Evolutionary conservation across 2,797 vertebrate genomes (phyloP).

Genomic region (Sebastes vulpes): DNA sequence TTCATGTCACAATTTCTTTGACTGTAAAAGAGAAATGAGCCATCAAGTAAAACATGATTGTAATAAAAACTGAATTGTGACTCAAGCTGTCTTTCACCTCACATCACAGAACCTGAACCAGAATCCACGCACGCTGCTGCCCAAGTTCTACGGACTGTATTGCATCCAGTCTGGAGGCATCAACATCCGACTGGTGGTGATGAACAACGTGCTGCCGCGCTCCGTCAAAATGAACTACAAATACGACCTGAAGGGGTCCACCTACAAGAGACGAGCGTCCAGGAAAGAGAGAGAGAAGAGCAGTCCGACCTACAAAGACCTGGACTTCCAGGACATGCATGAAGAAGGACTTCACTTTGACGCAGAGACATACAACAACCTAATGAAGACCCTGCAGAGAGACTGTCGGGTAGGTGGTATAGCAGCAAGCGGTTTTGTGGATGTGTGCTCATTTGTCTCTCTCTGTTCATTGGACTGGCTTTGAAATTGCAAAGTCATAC

Average conservation of each 20-base stretch:
- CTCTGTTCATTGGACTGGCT: background rate
- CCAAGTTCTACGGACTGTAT: conserved; percentile 98
- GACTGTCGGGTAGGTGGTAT: conserved; percentile 91
- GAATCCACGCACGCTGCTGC: conserved; percentile 96
- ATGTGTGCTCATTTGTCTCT: background rate
- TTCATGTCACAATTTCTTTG: background rate
- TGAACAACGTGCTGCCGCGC: conserved; percentile 97
- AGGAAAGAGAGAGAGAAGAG: conserved; percentile 95
- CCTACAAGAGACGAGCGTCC: conserved; percentile 95
- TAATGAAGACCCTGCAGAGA: conserved; percentile 97
- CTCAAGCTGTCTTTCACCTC: background rate
- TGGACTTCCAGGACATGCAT: conserved; percentile 97
- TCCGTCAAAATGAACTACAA: conserved; percentile 96
- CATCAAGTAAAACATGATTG: background rate
- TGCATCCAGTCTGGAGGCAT: conserved; percentile 97
- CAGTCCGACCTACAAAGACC: conserved; percentile 94
- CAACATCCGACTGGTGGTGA: conserved; percentile 97
- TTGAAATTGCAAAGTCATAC: conserved; percentile 7
- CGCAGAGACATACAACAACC: conserved; percentile 92
- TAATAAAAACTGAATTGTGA: background rate
- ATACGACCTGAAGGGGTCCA: conserved; percentile 97
- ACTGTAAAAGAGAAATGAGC: background rate
- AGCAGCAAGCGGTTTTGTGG: background rate
- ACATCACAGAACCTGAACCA: conserved; percentile 96
- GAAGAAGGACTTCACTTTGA: conserved; percentile 97